These are phyloP conservation scores for Pseudomugil gertrudae DNA, from an alignment of 2,797 vertebrate species.

Conservation along the genomic window DNA sequence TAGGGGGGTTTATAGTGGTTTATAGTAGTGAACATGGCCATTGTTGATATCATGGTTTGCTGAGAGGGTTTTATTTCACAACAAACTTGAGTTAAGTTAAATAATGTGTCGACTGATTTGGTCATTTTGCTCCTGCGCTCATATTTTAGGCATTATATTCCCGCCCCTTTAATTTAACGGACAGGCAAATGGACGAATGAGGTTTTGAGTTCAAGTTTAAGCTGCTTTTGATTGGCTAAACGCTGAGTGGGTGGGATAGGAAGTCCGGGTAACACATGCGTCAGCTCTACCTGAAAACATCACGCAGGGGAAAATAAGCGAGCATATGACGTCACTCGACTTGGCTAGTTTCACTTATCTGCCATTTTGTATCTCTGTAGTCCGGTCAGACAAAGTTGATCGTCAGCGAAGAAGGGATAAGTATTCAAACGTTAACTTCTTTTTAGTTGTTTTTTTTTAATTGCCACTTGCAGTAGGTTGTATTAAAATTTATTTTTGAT, in stretches of 20 bases:
- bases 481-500: neutral
- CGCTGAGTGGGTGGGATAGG: too few species aligned
- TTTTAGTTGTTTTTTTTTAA: conserved; percentile 23
- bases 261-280: neutral
- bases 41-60: neutral
- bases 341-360: conserved; percentile 34
- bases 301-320: fast-evolving
- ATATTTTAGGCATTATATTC: neutral
- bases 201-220: neutral
- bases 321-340: conserved; percentile 3
- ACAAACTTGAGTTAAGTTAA: neutral
- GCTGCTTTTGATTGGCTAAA: neutral
- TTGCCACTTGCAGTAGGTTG: neutral
- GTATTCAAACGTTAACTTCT: neutral
- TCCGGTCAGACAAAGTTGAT: conserved; percentile 16
- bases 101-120: neutral
- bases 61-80: neutral
- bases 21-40: too few species aligned
- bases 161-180: neutral
- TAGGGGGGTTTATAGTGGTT: too few species aligned
- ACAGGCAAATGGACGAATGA: neutral
- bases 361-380: conserved; percentile 75
- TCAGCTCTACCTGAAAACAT: conserved; percentile 18
- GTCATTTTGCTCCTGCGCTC: neutral
- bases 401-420: conserved; percentile 11